Evolutionary conservation across 2,888 invertebrate genomes (phyloP).

Genomic region (Acholoe squamosa): DNA sequence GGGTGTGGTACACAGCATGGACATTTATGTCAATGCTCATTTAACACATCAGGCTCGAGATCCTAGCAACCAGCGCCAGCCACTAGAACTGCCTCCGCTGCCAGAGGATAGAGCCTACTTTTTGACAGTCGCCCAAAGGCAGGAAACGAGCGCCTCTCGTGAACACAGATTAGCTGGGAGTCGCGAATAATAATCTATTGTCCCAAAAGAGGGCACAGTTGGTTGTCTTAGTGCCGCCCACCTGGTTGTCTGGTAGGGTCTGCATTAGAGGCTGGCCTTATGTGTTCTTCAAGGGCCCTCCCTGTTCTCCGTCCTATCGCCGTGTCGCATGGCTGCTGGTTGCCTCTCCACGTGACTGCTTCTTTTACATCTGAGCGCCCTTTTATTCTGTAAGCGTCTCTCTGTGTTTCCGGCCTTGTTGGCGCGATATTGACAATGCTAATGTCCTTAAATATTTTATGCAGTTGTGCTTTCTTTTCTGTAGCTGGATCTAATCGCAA

Average conservation of each 20-base stretch:
- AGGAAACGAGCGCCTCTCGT: not conserved
- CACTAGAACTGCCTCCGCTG: not conserved
- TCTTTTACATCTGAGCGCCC: not conserved
- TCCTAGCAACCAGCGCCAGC: not conserved
- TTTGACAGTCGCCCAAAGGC: not conserved
- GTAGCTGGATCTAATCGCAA: no score
- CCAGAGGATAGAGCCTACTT: not conserved
- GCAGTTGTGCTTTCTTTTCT: no score
- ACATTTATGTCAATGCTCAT: not conserved
- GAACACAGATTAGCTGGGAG: not conserved
- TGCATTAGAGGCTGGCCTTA: not conserved
- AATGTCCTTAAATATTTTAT: no score
- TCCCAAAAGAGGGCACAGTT: not conserved
- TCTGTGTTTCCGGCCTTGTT: not conserved
- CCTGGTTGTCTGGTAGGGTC: not conserved
- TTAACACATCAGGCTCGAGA: not conserved
- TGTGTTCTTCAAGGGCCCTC: not conserved
- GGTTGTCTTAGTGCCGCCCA: slow-evolving; percentile 3
- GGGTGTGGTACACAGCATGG: not conserved
- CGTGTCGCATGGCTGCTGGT: not conserved
- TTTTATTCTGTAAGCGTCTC: not conserved
- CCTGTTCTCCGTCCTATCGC: not conserved
- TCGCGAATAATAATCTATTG: slow-evolving; percentile 4
- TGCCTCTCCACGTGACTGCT: not conserved
- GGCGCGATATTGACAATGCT: no score